Evolutionary conservation across 2,888 invertebrate species (phyloP).

Genomic region (Syritta pipiens): DNA sequence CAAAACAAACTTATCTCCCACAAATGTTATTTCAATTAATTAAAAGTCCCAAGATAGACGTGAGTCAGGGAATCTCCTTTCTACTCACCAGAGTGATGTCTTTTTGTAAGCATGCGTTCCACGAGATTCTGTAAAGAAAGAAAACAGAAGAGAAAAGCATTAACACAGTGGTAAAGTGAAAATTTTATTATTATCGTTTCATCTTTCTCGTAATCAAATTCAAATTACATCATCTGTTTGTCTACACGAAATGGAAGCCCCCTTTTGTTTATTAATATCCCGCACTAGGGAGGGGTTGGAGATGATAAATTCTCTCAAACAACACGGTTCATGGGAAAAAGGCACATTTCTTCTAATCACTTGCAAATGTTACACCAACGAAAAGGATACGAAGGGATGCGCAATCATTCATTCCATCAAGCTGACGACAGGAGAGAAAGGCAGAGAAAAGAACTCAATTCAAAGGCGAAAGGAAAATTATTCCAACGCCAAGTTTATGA

Average conservation of each 20-base stretch:
- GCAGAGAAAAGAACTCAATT: not conserved
- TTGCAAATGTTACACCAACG: constrained; percentile 23
- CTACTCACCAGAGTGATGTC: constrained; percentile 11
- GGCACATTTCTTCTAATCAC: not conserved
- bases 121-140: constrained; percentile 8
- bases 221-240: constrained; percentile 28
- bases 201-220: constrained; percentile 18
- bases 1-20: not conserved
- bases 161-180: constrained; percentile 19
- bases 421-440: not conserved
- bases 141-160: constrained; percentile 5
- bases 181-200: constrained; percentile 24
- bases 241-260: not conserved
- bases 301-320: constrained; percentile 9
- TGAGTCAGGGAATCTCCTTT: not conserved
- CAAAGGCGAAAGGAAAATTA: not conserved
- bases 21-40: constrained; percentile 2
- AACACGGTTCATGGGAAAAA: not conserved
- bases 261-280: not conserved
- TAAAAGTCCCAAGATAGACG: not conserved
- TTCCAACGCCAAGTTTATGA: not conserved
- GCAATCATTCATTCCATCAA: constrained; percentile 24
- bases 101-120: not conserved
- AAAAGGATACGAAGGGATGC: not conserved
- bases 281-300: too few species aligned